Base-by-base conservation (phyloP, 2,888 invertebrate species). In the Tenthredo distinguenda region DNA sequence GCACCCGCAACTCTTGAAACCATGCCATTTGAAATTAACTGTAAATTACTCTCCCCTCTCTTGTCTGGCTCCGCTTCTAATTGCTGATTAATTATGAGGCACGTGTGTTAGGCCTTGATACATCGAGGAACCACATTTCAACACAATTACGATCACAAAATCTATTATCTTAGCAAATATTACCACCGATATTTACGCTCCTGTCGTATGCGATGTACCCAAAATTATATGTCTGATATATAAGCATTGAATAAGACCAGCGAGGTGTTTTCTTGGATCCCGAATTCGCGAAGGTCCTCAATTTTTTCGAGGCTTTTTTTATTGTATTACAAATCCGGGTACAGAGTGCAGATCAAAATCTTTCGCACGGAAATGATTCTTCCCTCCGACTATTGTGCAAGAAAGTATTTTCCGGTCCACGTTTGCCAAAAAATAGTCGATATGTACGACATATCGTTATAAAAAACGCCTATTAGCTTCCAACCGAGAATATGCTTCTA, bases 81-180 rank as follows among this genome's bases (percentile, higher is more conserved):
- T 58, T 40, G 81, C 58, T 81, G 26, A 58, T 62, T 81, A 81
- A 81, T 81, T 81, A 81, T 62, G 43, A 26, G 26, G 18, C 37
- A 9, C 40, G 18, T 31, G 50, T 62, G n/a, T 81, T 43, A 26
- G 10, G 40, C 40, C 4, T 10, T n/a, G 26, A 12, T 43, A 50
- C 18, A 62, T 62, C 81, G 81, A 40, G 40, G 26, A 40, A 21
- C 58, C 18, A 62, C 50, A 31, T 77, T 77, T 55, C n/a, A 55
- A 31, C 50, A 77, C 18, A 77, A 77, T 77, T 55, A 77, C 18
- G 77, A 55, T 77, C 6, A 50, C 77, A 34, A 55, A 34, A 77
- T 34, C 55, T 55, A 50, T 58, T 62, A 77, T 34, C 58, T 55
- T 55, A n/a, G 43, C 77, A 12, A 55, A 77, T 77, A 77, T 55